Conservation (phyloP, 2,113 vertebrate species). For the Trochalopteron elliotii region DNA sequence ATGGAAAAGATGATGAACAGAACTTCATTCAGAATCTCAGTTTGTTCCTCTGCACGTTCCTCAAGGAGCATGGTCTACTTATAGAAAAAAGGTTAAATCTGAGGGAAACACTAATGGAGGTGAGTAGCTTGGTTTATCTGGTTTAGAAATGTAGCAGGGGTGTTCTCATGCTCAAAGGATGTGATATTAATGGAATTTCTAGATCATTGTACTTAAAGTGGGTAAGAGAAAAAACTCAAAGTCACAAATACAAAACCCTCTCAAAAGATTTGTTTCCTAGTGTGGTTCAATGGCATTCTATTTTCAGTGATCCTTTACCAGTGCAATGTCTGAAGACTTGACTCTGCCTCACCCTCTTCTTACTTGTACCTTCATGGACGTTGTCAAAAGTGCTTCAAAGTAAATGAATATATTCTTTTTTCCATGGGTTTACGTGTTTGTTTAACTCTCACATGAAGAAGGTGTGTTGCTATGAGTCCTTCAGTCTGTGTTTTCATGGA, state of each 20-base stretch:
- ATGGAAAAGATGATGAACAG: conserved; percentile 98
- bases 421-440: neutral
- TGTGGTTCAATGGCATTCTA: neutral
- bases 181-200: neutral
- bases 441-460: neutral
- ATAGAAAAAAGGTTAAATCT: conserved; percentile 96
- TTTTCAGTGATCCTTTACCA: neutral
- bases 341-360: neutral
- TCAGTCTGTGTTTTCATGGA: neutral
- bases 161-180: neutral
- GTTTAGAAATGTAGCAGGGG: neutral
- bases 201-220: neutral
- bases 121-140: conserved; percentile 16
- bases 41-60: conserved; percentile 97
- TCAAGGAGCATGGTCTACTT: conserved; percentile 96
- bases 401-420: neutral
- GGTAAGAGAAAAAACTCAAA: accelerated
- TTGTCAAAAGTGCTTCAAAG: neutral
- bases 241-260: neutral
- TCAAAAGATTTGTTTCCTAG: neutral
- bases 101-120: conserved; percentile 97
- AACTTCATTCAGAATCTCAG: conserved; percentile 99
- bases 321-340: neutral
- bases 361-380: neutral
- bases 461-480: neutral